These are phyloP conservation scores for Paratrypauchen microcephalus DNA, from an alignment of 2,797 vertebrate genomes.

Conservation along the genomic window DNA sequence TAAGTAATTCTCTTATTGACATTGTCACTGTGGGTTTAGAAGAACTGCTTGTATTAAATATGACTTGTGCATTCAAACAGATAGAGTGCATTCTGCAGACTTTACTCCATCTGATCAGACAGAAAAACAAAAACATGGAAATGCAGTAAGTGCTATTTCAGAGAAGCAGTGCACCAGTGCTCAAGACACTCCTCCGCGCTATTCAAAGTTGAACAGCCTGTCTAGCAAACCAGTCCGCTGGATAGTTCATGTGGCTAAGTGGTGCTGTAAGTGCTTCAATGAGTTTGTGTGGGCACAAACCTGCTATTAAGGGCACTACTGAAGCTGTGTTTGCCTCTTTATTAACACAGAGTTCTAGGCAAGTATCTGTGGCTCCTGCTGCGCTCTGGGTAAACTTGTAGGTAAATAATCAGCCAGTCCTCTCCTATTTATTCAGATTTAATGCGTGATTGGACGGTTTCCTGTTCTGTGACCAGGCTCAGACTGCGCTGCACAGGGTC, in stretches of 20 bases:
- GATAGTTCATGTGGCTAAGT: constrained; percentile 20
- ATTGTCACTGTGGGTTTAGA: constrained; percentile 7
- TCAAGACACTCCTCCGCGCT: not conserved
- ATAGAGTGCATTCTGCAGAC: not conserved
- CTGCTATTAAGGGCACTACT: constrained; percentile 18
- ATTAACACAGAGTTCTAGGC: constrained; percentile 54
- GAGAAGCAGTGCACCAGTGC: not conserved
- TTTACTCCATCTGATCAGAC: not conserved
- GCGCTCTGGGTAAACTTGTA: constrained; percentile 63
- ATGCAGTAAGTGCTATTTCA: not conserved
- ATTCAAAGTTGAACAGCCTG: constrained; percentile 2
- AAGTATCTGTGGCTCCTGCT: constrained; percentile 51
- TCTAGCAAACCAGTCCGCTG: constrained; percentile 8
- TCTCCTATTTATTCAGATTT: constrained; percentile 68
- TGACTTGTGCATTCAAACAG: not conserved
- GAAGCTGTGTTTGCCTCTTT: constrained; percentile 58
- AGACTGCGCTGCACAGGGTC: constrained; percentile 39
- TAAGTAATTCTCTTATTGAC: not conserved
- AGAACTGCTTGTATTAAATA: not conserved
- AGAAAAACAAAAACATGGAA: not conserved
- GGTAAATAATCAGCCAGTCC: constrained; percentile 68
- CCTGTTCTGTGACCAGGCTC: constrained; percentile 51
- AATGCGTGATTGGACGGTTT: constrained; percentile 65
- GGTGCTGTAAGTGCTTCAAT: constrained; percentile 11
- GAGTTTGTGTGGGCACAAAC: constrained; percentile 13